Conservation (phyloP, 2,797 vertebrate species). For the Typhlichthys eigenmanni region DNA sequence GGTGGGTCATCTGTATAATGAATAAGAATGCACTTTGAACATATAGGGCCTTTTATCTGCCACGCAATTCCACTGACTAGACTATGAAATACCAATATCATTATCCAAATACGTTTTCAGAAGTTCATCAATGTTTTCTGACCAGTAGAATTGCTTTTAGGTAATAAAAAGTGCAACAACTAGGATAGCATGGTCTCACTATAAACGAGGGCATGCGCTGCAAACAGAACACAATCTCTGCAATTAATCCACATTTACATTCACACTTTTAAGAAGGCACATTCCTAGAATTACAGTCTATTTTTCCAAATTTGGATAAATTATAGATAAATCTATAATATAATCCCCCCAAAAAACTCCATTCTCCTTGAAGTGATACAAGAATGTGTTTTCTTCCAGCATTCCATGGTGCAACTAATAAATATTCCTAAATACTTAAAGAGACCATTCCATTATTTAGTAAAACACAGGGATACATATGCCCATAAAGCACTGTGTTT, state of each 20-base stretch:
- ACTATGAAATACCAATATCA: neutral
- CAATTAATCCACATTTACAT: no score
- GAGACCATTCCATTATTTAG: neutral
- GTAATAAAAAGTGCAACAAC: neutral
- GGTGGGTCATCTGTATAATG: neutral
- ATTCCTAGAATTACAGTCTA: no score
- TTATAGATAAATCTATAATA: no score
- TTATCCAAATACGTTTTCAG: neutral
- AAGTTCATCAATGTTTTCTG: neutral
- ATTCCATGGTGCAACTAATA: no score
- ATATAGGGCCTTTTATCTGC: constrained; percentile 1
- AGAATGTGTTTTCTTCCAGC: no score
- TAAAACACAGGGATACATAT: neutral
- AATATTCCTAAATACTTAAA: neutral
- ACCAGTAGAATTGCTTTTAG: neutral
- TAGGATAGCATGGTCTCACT: neutral
- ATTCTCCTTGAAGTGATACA: no score
- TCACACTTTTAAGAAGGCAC: no score
- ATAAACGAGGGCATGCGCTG: neutral
- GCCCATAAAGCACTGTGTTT: neutral
- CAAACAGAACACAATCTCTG: no score
- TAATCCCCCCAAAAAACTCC: no score
- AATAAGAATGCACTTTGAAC: constrained; percentile 23
- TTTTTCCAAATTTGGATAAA: no score
- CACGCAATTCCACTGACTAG: neutral